A percentile compares a stretch with the other conserved stretches of the same genome.
Conservation (phyloP, 2,888 invertebrate species). For the Oscheius onirici region DNA sequence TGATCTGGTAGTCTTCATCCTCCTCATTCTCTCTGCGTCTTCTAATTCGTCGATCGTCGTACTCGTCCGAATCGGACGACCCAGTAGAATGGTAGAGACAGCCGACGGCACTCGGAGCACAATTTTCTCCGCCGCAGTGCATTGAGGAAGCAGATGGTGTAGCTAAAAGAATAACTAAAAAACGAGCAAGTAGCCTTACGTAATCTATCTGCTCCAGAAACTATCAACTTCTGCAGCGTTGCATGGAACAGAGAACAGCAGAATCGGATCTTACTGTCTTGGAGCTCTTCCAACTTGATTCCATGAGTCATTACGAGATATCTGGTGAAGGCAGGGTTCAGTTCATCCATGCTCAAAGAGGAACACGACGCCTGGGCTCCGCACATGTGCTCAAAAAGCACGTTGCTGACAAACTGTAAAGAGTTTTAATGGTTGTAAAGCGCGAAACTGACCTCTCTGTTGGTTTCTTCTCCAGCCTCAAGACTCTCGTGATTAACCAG, state of each 20-base stretch:
- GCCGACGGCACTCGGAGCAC: slow-evolving; percentile 51
- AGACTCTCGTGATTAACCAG: slow-evolving; percentile 35
- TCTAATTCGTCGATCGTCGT: slow-evolving; percentile 32
- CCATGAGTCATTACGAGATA: slow-evolving; percentile 49
- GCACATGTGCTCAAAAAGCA: slow-evolving; percentile 44
- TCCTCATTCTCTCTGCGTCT: slow-evolving; percentile 19
- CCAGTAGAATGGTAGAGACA: slow-evolving; percentile 46
- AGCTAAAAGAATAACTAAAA: slow-evolving; percentile 34
- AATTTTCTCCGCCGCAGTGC: slow-evolving; percentile 42
- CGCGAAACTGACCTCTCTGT: neutral
- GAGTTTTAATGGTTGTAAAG: neutral
- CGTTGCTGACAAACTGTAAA: neutral
- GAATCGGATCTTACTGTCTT: slow-evolving; percentile 39
- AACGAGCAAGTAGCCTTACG: slow-evolving; percentile 32
- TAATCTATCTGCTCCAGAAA: slow-evolving; percentile 39
- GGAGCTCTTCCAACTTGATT: slow-evolving; percentile 41
- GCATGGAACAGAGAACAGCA: slow-evolving; percentile 56
- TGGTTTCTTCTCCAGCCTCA: neutral
- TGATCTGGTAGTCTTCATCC: slow-evolving; percentile 37
- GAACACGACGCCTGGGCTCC: slow-evolving; percentile 50
- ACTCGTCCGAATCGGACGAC: slow-evolving; percentile 39
- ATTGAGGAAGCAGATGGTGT: slow-evolving; percentile 41
- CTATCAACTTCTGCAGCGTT: slow-evolving; percentile 48
- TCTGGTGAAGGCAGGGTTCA: slow-evolving; percentile 48
- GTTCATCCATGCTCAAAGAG: slow-evolving; percentile 35